phyloP scores from a whole-genome alignment of 2,113 vertebrate species.

The Nestor notabilis region DNA sequence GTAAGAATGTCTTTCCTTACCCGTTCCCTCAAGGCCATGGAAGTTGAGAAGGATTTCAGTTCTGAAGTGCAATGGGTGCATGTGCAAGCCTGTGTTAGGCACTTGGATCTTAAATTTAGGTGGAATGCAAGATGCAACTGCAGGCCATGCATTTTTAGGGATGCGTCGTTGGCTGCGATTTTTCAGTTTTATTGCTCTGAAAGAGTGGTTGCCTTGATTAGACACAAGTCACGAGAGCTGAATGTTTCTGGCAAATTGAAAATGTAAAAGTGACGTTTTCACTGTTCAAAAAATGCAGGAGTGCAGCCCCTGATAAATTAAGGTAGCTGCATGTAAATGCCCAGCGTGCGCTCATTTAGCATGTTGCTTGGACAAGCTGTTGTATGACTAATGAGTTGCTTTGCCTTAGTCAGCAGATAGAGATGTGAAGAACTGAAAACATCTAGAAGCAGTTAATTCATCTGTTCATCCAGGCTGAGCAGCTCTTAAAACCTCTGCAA shows the following conservation, averaged over 20 bases:
- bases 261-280: background rate
- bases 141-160: background rate
- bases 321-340: background rate
- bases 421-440: background rate
- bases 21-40: background rate
- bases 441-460: conserved; percentile 39
- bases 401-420: background rate
- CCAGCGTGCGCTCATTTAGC: background rate
- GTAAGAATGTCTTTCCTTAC: background rate
- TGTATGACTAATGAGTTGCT: background rate
- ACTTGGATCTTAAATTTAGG: background rate
- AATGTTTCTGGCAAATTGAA: conserved; percentile 1
- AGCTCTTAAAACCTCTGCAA: conserved; percentile 31
- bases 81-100: background rate
- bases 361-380: background rate
- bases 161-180: background rate
- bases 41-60: background rate
- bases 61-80: background rate
- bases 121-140: background rate
- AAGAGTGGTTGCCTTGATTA: background rate
- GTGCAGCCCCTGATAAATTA: background rate
- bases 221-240: background rate
- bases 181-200: background rate
- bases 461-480: background rate
- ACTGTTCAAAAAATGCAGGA: background rate